These are phyloP conservation scores for Pygoscelis antarcticus DNA, from an alignment of 2,113 vertebrate species.

Conservation along the genomic window DNA sequence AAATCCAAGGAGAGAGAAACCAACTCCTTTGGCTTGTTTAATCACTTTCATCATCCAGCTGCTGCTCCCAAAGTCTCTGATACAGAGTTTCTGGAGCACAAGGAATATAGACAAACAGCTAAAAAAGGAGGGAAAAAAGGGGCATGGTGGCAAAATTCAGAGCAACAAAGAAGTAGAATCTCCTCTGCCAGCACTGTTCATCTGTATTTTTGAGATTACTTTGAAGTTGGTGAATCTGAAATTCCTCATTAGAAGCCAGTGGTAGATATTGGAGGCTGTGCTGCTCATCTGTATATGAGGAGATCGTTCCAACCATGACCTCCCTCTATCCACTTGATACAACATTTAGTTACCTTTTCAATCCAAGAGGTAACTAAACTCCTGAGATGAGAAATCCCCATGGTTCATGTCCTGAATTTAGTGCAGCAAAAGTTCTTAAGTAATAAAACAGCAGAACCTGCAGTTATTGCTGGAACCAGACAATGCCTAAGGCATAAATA, in stretches of 20 bases:
- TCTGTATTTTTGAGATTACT: constrained; percentile 2
- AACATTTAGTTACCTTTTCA: constrained; percentile 10
- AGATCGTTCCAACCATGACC: constrained; percentile 17
- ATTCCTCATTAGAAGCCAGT: constrained; percentile 20
- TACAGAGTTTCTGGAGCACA: background rate
- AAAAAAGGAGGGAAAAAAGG: background rate
- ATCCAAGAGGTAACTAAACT: constrained; percentile 51
- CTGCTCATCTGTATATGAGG: background rate
- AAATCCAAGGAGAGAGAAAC: background rate
- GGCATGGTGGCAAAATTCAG: background rate
- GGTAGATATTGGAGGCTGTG: background rate
- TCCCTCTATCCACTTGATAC: background rate
- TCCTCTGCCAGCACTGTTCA: background rate
- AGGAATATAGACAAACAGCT: background rate
- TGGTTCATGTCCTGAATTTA: background rate
- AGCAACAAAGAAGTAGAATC: background rate
- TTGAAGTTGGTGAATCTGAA: constrained; percentile 1
- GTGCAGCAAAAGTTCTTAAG: background rate
- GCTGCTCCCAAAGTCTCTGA: background rate
- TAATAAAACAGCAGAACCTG: background rate
- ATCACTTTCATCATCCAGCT: background rate
- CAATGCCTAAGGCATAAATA: background rate
- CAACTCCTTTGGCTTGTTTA: background rate
- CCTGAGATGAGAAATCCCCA: constrained; percentile 12
- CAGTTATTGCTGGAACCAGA: background rate